Evolutionary conservation across 2,797 vertebrate genomes (phyloP).

Genomic region (Acrossocheilus fasciatus): DNA sequence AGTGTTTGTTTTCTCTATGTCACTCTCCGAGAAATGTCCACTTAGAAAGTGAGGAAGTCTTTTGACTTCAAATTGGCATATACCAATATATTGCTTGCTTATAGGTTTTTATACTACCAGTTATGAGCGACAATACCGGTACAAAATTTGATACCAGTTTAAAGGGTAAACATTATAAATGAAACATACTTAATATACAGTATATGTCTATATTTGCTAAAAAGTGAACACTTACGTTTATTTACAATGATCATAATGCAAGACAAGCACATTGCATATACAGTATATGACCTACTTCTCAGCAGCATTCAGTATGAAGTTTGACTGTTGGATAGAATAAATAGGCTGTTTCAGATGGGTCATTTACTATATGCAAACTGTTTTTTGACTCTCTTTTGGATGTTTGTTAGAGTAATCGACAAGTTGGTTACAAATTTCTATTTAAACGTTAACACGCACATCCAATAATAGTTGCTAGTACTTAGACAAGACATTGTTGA

Average conservation of each 20-base stretch:
- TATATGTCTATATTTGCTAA: not conserved
- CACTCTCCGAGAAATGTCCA: no score
- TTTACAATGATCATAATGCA: not conserved
- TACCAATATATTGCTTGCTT: not conserved
- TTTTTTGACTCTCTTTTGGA: not conserved
- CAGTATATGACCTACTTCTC: no score
- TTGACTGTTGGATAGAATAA: not conserved
- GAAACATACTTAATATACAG: not conserved
- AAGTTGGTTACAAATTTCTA: not conserved
- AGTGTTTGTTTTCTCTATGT: no score
- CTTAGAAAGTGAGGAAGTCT: not conserved
- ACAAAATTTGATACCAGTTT: not conserved
- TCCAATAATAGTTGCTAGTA: constrained; percentile 11
- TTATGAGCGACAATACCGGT: not conserved
- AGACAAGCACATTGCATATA: no score
- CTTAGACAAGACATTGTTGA: constrained; percentile 5
- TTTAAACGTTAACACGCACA: not conserved
- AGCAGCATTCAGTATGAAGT: no score
- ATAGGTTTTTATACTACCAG: not conserved
- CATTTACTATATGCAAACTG: not conserved
- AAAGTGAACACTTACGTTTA: not conserved
- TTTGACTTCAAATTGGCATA: not conserved
- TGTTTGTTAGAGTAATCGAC: not conserved
- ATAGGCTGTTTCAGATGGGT: not conserved
- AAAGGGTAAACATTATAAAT: not conserved